Evolutionary conservation across 2,888 invertebrate species (phyloP), one percentile per base, ranked within the genome.

Genomic region (Caradrina clavipalpis): DNA sequence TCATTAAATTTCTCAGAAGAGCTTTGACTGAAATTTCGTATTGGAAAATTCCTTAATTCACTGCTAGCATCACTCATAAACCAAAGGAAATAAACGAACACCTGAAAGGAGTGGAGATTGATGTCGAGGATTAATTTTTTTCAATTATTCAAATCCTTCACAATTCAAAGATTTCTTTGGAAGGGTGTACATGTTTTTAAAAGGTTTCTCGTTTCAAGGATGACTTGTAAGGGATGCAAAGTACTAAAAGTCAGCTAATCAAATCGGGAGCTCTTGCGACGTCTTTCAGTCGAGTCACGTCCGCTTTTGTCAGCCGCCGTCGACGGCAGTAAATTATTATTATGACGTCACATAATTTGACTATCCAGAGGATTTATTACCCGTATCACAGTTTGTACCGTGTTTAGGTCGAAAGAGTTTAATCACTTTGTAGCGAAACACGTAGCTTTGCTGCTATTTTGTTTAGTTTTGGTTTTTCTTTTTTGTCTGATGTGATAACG

Each of bases 271-370:
- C 72, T 64, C 75, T 73, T 60, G 56, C 55, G 70, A 69, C 66
- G 75, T 70, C 65, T 72, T 70, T 76, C 71, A 84, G 78, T 84
- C 79, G 73, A 78, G 83, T 82, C 85, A 86, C 80, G 84, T 81
- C 65, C 69, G 76, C 70, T 69, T 73, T 78, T 77, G 83, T 83
- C 79, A 73, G 76, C 76, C 73, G 56, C 60, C 70, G 70, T 53
- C 66, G 64, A 53, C 67, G 73, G 66, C 63, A 76, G 80, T 83
- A 75, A 85, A 80, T 81, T 85, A 85, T 84, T 77, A 74, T 82
- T 78, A 77, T 82, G 72, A 79, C 80, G 70, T 82, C 82, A 84
- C 68, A 74, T 79, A 74, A 82, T 80, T 80, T 80, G 85, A 69
- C 69, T 84, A 76, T 73, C 66, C 57, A 10, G 57, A 72, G 75